A percentile compares a stretch with the other conserved stretches of the same genome.
Evolutionary conservation across 1,140 invertebrate genomes (phyloP).

Genomic region (Drosophila takahashii): DNA sequence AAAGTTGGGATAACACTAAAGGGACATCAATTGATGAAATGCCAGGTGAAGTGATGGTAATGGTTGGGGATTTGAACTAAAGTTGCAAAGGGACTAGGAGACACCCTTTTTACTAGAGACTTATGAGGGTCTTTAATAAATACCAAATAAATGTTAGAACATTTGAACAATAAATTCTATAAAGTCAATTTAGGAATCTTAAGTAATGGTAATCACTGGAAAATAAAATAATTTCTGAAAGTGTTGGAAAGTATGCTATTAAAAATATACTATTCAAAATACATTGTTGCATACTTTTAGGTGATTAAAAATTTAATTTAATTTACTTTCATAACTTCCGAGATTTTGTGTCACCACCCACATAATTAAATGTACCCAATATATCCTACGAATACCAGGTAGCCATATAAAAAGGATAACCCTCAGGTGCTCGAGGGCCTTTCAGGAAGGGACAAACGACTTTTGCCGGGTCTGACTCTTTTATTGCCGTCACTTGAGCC

Average conservation of each 20-base stretch:
- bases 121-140: no score
- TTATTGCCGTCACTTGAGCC: slow-evolving; percentile 80
- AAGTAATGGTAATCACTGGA: no score
- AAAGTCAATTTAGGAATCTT: no score
- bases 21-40: slow-evolving; percentile 44
- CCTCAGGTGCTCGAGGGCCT: slow-evolving; percentile 20
- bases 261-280: no score
- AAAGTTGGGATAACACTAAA: slow-evolving; percentile 61
- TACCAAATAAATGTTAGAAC: no score
- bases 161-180: no score
- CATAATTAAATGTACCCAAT: background rate
- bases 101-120: background rate
- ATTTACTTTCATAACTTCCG: no score
- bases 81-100: background rate
- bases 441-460: slow-evolving; percentile 15
- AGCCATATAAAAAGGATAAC: slow-evolving; percentile 10
- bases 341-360: background rate
- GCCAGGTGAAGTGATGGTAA: slow-evolving; percentile 16
- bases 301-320: no score
- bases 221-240: no score
- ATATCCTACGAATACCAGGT: background rate
- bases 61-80: background rate
- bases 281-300: no score
- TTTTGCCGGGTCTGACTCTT: slow-evolving; percentile 54
- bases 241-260: no score